Conservation (phyloP, 1,140 invertebrate genomes). For the Lethocerus indicus region DNA sequence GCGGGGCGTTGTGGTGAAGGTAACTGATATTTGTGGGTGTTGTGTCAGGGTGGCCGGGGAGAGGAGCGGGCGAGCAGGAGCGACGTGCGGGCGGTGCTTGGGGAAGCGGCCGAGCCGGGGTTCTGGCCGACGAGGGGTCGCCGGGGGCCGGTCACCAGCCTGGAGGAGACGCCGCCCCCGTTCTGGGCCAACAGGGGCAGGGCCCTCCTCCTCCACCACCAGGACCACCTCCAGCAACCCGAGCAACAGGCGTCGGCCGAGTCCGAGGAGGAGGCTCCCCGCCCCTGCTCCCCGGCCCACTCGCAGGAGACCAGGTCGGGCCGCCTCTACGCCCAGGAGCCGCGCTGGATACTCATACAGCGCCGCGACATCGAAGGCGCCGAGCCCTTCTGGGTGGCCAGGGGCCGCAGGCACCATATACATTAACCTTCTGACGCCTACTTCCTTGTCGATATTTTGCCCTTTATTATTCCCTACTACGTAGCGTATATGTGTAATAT, state of each 20-base stretch:
- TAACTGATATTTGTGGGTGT: background rate
- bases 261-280: no score
- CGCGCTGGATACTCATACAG: background rate
- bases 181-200: constrained; percentile 9
- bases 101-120: constrained; percentile 3
- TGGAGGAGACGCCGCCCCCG: background rate
- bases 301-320: background rate
- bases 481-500: no score
- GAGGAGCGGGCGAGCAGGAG: constrained; percentile 1
- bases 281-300: no score
- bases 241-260: no score
- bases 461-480: no score
- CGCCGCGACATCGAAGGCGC: background rate
- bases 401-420: constrained; percentile 1
- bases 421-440: no score
- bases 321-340: background rate
- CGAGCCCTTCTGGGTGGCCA: constrained; percentile 2
- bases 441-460: no score
- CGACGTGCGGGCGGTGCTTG: constrained; percentile 8
- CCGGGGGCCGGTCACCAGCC: background rate
- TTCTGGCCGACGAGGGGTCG: constrained; percentile 11
- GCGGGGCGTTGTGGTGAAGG: no score
- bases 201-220: background rate
- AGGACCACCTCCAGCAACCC: background rate
- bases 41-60: background rate